Percentiles rank a stretch among this genome's conserved stretches.
phyloP scores from a whole-genome alignment of 2,113 vertebrate genomes.

The Hippocampus abdominalis region DNA sequence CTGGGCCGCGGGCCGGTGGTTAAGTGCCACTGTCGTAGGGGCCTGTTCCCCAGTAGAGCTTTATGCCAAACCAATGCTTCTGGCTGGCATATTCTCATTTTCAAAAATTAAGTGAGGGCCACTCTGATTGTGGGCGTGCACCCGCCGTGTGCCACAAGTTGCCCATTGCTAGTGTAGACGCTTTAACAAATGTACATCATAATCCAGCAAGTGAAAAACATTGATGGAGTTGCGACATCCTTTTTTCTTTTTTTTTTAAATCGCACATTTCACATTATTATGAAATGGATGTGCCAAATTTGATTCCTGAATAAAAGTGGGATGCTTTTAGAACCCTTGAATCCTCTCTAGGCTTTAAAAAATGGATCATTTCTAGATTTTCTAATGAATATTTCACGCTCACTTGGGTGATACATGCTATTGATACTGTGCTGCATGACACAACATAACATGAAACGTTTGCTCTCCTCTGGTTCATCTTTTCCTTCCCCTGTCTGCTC shows the following conservation, averaged over 20 bases:
- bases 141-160: no score
- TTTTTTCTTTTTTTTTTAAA: background rate
- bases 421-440: constrained; percentile 12
- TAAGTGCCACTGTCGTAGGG: no score
- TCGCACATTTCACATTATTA: background rate
- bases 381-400: constrained; percentile 41
- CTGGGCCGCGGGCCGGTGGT: no score
- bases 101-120: no score
- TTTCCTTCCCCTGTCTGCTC: constrained; percentile 10
- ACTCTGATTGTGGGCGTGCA: no score
- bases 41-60: no score
- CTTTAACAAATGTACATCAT: background rate
- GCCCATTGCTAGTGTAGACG: background rate
- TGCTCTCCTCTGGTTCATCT: constrained; percentile 15
- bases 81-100: no score
- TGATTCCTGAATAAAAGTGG: background rate
- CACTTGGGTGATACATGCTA: constrained; percentile 10
- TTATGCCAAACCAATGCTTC: no score
- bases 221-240: background rate
- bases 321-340: background rate
- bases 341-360: constrained; percentile 1
- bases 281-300: background rate
- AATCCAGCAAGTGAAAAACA: background rate
- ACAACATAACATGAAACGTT: constrained; percentile 21
- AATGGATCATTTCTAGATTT: background rate